A percentile compares a stretch with the other conserved stretches of the same genome.
phyloP scores from a whole-genome alignment of 2,797 vertebrate species.

The Cercopithecus petaurista region DNA sequence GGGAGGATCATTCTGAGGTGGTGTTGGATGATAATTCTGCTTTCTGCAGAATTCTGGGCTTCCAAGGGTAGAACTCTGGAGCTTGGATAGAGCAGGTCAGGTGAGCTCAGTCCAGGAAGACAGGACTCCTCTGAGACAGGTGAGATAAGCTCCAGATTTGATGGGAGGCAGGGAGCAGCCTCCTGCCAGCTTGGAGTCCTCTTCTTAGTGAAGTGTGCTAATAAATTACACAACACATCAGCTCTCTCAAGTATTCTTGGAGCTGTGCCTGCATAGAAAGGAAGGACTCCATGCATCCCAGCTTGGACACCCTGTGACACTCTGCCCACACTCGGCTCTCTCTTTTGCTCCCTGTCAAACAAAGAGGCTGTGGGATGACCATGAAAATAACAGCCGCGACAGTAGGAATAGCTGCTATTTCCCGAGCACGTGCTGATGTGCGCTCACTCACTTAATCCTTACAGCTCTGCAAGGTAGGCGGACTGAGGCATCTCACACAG shows the following conservation, averaged over 20 bases:
- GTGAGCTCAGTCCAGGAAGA: accelerated
- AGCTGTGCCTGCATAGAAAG: background rate
- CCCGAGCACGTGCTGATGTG: accelerated
- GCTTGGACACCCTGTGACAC: accelerated
- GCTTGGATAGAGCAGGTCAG: background rate
- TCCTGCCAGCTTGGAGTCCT: background rate
- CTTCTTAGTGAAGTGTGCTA: background rate
- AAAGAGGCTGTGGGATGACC: background rate
- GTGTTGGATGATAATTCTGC: accelerated
- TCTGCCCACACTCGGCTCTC: background rate
- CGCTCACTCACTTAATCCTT: background rate
- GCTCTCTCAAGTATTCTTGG: background rate
- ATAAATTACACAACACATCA: background rate
- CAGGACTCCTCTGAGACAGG: background rate
- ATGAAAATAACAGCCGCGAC: background rate
- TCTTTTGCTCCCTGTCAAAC: background rate
- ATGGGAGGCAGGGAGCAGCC: background rate
- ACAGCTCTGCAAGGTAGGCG: accelerated
- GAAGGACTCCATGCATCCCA: accelerated
- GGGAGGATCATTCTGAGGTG: background rate
- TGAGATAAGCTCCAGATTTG: accelerated
- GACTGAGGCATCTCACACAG: background rate
- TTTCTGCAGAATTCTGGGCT: background rate
- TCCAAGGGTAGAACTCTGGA: background rate
- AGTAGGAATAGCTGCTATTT: accelerated